These are phyloP conservation scores for Xiphophorus maculatus DNA, from an alignment of 2,113 vertebrate genomes.

Conservation along the genomic window DNA sequence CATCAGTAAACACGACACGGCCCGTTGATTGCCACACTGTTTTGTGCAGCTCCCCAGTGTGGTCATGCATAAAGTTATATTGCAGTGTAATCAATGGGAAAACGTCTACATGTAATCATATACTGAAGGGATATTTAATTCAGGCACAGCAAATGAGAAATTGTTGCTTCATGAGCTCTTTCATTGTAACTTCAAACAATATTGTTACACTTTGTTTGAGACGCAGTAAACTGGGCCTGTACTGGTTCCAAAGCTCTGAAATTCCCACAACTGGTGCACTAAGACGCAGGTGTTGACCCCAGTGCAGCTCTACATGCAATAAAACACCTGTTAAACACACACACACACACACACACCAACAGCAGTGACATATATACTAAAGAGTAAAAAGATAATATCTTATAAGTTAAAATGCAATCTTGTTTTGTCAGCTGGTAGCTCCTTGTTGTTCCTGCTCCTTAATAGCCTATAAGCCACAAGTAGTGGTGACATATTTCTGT, in stretches of 20 bases:
- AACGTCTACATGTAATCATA: background rate
- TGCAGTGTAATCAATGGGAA: background rate
- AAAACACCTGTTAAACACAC: constrained; percentile 52
- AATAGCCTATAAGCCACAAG: too few species aligned
- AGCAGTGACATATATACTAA: background rate
- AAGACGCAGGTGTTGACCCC: constrained; percentile 51
- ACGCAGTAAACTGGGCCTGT: background rate
- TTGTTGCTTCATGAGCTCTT: background rate
- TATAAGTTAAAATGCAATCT: background rate
- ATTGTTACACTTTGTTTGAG: background rate
- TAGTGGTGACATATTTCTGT: too few species aligned
- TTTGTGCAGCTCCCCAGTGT: background rate
- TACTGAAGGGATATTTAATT: background rate
- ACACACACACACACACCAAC: constrained; percentile 15
- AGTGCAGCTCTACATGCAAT: constrained; percentile 1
- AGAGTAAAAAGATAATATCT: background rate
- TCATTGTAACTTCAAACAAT: background rate
- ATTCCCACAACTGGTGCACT: constrained; percentile 65
- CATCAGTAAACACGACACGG: background rate
- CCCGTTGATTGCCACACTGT: background rate
- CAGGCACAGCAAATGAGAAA: too few species aligned
- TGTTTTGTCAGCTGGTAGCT: background rate
- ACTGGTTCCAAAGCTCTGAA: constrained; percentile 2
- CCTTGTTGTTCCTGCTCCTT: background rate
- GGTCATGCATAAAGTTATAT: background rate